phyloP scores from a whole-genome alignment of 1,140 invertebrate genomes.

The Trigoniulus corallinus region DNA sequence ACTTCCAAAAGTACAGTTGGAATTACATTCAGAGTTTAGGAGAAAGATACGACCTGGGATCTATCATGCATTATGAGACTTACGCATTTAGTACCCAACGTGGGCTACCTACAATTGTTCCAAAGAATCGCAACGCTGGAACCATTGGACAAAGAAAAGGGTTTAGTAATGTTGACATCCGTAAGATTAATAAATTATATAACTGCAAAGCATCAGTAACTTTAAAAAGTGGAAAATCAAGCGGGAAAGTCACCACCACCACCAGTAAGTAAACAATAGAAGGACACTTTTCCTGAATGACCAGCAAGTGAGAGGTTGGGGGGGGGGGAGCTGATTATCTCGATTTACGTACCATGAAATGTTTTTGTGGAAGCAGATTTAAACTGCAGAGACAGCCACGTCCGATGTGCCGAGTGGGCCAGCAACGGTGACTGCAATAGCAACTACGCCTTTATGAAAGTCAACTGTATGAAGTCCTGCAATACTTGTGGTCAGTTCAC shows the following conservation, averaged over 20 bases:
- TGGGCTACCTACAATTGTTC: constrained; percentile 31
- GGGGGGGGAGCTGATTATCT: too few species aligned
- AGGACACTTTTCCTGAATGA: too few species aligned
- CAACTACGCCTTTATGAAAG: neutral
- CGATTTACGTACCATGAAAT: too few species aligned
- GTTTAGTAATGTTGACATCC: constrained; percentile 20
- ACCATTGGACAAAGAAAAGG: constrained; percentile 30
- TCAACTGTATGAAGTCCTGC: neutral
- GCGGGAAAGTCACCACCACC: too few species aligned
- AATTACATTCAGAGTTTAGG: constrained; percentile 25
- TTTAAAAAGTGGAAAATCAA: neutral
- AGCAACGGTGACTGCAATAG: neutral
- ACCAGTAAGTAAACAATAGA: too few species aligned
- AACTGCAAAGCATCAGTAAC: neutral
- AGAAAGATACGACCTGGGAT: constrained; percentile 35
- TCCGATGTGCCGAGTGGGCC: neutral
- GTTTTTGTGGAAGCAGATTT: neutral
- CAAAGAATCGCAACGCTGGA: constrained; percentile 19
- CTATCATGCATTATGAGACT: constrained; percentile 36
- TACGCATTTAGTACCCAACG: constrained; percentile 33
- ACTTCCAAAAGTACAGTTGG: constrained; percentile 29
- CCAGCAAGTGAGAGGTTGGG: too few species aligned
- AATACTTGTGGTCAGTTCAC: neutral
- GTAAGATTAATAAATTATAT: constrained; percentile 5
- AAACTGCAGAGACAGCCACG: neutral